A percentile compares a stretch with the other conserved stretches of the same genome.
phyloP scores from a whole-genome alignment of 2,888 invertebrate species.

The Ormyrus nitidulus region DNA sequence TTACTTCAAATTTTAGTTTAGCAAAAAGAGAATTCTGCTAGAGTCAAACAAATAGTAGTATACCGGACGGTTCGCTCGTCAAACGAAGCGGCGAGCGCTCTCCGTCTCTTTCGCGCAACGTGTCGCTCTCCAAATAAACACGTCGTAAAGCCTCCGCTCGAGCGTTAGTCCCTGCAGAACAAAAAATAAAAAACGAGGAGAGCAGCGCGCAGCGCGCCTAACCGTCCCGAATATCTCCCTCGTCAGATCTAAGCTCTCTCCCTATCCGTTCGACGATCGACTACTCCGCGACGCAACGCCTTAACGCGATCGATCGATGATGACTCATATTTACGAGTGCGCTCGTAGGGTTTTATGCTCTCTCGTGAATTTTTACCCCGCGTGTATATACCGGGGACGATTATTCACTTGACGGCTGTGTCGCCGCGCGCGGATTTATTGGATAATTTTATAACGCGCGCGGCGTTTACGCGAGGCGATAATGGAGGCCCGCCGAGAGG shows the following conservation, averaged over 20 bases:
- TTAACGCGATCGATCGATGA: conserved; percentile 20
- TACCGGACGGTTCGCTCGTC: too few relatives aligned
- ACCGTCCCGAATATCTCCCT: neutral
- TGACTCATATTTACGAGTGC: conserved; percentile 2
- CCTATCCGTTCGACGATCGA: neutral
- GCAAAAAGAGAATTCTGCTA: too few relatives aligned
- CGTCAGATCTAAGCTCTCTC: neutral
- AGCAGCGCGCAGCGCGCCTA: neutral
- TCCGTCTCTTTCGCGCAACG: neutral
- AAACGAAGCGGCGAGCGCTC: too few relatives aligned
- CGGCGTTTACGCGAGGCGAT: neutral
- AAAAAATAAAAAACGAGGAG: neutral
- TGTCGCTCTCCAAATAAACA: conserved; percentile 36
- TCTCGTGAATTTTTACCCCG: neutral
- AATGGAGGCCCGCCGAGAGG: too few relatives aligned
- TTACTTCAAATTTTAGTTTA: too few relatives aligned
- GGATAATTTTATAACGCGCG: conserved; percentile 18
- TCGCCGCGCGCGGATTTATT: conserved; percentile 18
- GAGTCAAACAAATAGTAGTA: too few relatives aligned
- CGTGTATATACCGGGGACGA: neutral
- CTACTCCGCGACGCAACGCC: neutral
- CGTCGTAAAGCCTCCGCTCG: neutral
- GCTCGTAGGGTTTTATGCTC: neutral
- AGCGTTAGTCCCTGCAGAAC: too few relatives aligned
- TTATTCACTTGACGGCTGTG: conserved; percentile 29